Evolutionary conservation across 2,113 vertebrate genomes (phyloP).

Genomic region (Chaetodon trifascialis): DNA sequence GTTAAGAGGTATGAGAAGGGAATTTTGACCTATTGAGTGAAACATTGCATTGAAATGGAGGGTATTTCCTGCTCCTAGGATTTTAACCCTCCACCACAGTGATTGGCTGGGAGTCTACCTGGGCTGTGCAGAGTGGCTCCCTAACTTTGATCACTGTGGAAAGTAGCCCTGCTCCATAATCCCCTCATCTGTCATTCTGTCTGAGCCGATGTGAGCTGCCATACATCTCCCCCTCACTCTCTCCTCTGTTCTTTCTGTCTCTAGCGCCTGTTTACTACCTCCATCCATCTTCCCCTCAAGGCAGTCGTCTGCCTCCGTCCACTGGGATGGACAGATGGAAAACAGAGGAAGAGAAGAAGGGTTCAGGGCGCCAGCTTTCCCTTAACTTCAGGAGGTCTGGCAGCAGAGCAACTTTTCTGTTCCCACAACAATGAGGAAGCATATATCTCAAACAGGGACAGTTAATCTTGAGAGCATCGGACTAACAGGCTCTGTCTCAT

Average conservation of each 20-base stretch:
- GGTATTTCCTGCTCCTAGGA: slow-evolving; percentile 46
- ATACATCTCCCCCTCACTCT: slow-evolving; percentile 74
- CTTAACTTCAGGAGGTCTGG: slow-evolving; percentile 46
- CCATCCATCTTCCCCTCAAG: slow-evolving; percentile 71
- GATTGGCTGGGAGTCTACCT: slow-evolving; percentile 57
- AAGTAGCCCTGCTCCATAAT: slow-evolving; percentile 74
- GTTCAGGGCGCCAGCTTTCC: slow-evolving; percentile 22
- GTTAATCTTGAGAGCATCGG: slow-evolving; percentile 53
- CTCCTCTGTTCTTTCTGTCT: slow-evolving; percentile 56
- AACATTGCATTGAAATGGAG: slow-evolving; percentile 53
- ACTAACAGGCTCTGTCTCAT: slow-evolving; percentile 39
- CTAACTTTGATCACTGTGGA: slow-evolving; percentile 76
- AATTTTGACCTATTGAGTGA: slow-evolving; percentile 47
- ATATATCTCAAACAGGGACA: slow-evolving; percentile 50
- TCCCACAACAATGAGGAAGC: slow-evolving; percentile 36
- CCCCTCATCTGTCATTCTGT: slow-evolving; percentile 83
- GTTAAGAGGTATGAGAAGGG: slow-evolving; percentile 6
- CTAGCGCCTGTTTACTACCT: slow-evolving; percentile 53
- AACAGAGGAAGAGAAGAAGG: slow-evolving; percentile 41
- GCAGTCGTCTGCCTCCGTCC: slow-evolving; percentile 42
- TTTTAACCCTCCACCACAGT: slow-evolving; percentile 51
- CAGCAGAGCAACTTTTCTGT: slow-evolving; percentile 44
- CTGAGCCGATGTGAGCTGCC: slow-evolving; percentile 65
- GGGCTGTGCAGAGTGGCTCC: slow-evolving; percentile 50
- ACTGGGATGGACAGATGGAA: slow-evolving; percentile 65